A percentile compares a stretch with the other conserved stretches of the same genome.
Evolutionary conservation across 2,888 invertebrate genomes (phyloP).

Genomic region (Agriopis aurantiaria): DNA sequence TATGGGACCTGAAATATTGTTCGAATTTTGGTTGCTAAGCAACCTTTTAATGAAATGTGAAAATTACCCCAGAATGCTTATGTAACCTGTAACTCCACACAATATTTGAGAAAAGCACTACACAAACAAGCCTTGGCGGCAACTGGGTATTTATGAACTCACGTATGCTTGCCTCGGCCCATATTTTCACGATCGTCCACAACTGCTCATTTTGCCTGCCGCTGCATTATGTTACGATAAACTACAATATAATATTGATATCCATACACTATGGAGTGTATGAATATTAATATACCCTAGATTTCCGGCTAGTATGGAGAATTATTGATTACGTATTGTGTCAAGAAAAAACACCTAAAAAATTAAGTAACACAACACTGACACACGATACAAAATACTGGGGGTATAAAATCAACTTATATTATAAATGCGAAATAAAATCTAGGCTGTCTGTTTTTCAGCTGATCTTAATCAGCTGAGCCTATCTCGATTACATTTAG

Average conservation of each 20-base stretch:
- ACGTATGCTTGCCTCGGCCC: too few relatives aligned
- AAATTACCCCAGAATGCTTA: too few relatives aligned
- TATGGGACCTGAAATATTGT: background rate
- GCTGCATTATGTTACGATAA: background rate
- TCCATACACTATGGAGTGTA: background rate
- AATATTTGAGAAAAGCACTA: too few relatives aligned
- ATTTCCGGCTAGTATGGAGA: too few relatives aligned
- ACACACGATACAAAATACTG: slow-evolving; percentile 21
- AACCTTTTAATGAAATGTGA: too few relatives aligned
- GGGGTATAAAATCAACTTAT: slow-evolving; percentile 4
- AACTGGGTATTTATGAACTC: background rate
- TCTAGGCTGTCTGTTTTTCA: background rate
- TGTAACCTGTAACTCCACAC: too few relatives aligned
- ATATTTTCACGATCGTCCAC: too few relatives aligned
- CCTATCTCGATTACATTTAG: background rate
- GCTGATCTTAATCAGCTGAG: too few relatives aligned
- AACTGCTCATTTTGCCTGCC: too few relatives aligned
- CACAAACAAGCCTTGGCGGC: background rate
- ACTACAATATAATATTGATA: background rate
- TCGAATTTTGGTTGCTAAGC: too few relatives aligned
- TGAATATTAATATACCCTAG: background rate
- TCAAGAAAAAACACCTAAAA: too few relatives aligned
- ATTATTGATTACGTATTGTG: too few relatives aligned
- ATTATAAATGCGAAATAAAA: background rate
- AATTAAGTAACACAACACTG: slow-evolving; percentile 37